These are phyloP conservation scores for Theristicus caerulescens DNA, from an alignment of 2,113 vertebrate genomes.

Conservation along the genomic window DNA sequence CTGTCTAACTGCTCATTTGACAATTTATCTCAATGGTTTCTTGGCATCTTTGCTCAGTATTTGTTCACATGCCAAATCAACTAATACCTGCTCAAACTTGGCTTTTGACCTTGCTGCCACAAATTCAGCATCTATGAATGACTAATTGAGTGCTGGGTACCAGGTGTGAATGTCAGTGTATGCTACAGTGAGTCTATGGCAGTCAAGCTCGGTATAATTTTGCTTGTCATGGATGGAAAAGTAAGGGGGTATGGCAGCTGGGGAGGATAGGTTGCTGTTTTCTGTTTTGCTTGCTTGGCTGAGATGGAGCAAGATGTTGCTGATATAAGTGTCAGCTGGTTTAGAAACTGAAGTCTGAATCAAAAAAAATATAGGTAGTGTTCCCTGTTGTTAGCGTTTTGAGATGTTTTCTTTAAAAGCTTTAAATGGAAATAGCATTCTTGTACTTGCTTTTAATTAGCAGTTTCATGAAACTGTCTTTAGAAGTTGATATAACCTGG, in stretches of 20 bases:
- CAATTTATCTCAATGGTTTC: slow-evolving; percentile 14
- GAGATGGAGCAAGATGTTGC: neutral
- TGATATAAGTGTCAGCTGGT: neutral
- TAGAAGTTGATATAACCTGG: neutral
- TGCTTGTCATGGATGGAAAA: slow-evolving; percentile 14
- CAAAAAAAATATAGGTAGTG: no score
- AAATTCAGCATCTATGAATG: slow-evolving; percentile 28
- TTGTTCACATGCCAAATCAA: slow-evolving; percentile 35
- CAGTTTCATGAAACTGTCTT: neutral
- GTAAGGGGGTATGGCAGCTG: neutral
- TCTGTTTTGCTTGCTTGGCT: neutral
- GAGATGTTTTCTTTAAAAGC: neutral
- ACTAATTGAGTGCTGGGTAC: slow-evolving; percentile 35
- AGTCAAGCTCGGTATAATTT: slow-evolving; percentile 34
- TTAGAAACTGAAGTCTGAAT: neutral
- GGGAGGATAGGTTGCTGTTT: neutral
- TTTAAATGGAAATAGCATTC: neutral
- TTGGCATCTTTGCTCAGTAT: slow-evolving; percentile 6
- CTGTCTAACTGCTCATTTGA: slow-evolving; percentile 11
- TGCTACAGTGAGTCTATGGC: slow-evolving; percentile 38
- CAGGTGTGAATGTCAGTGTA: slow-evolving; percentile 31
- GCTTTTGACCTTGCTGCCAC: slow-evolving; percentile 65
- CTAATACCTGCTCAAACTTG: slow-evolving; percentile 38
- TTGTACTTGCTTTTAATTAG: neutral
- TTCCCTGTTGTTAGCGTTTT: neutral